Evolutionary conservation across 2,797 vertebrate species (phyloP), one percentile per base, ranked within the genome.

Genomic region (Schizopygopsis pylzovi): DNA sequence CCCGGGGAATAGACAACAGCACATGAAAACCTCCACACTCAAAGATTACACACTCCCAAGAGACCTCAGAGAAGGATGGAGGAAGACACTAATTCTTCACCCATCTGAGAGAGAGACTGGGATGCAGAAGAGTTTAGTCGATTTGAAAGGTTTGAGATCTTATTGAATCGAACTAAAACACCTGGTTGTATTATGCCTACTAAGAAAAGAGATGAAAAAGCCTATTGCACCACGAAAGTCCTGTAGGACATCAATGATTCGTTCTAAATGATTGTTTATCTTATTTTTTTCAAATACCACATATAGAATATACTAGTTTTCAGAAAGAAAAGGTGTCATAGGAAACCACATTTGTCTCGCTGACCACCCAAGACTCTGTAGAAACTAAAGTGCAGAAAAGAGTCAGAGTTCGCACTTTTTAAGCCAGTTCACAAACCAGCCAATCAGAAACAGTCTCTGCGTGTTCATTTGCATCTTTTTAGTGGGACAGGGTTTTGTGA

Each of bases 61-160:
- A 79, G 56, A 45, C 56, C 56, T 39, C 70, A 54, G 49, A 77
- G 82, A 84, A 37, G 39, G 54, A 12, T 2, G n/a, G 56, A 79
- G 56, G 56, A 28, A 79, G 12, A 41, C 76, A 41, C 54, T 25
- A 43, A 63, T 28, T 61, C 20, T 43, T 41, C 15, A n/a, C 2
- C 37, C 37, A 59, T 45, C 13, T 20, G 56, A 63, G 39, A 45
- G 15, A 45, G n/a, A 37, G 63, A 67, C 28, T 4, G 28, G 16
- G 61, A 18, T 28, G 11, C n/a, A 61, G n/a, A 63, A 63, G 61
- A 0, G 37, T 25, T 61, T 61, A 43, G 22, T 18, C 28, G 54
- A 39, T 56, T 63, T 54, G 12, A 37, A 45, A 68, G 33, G 37
- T 13, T 77, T 4, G 22, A 2, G 11, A n/a, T 56, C 33, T 78